Conservation (phyloP, 1,140 invertebrate genomes). For the Paralvinella palmiformis region DNA sequence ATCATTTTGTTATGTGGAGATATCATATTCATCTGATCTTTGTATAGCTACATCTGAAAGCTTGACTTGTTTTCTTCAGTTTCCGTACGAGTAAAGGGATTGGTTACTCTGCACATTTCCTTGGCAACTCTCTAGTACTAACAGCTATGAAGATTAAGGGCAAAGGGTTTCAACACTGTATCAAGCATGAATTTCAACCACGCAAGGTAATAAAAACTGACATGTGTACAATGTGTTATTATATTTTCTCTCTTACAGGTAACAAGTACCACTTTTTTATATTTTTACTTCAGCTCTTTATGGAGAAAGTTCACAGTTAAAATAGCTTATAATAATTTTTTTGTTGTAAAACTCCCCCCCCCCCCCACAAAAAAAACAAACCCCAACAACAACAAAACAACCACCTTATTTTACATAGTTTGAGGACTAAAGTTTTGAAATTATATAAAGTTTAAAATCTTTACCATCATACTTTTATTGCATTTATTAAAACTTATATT, state of each 20-base stretch:
- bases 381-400: too few relatives aligned
- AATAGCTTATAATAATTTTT: too few relatives aligned
- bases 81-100: conserved; percentile 98
- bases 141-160: conserved; percentile 99
- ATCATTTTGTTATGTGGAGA: background rate
- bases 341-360: too few relatives aligned
- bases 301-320: too few relatives aligned
- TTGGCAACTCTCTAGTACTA: conserved; percentile 95
- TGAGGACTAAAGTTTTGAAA: too few relatives aligned
- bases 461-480: too few relatives aligned
- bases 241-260: background rate
- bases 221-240: background rate
- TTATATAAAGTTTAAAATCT: too few relatives aligned
- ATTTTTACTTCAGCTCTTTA: too few relatives aligned
- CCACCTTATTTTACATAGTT: too few relatives aligned
- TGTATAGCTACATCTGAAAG: background rate
- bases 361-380: background rate
- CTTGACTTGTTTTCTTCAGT: conserved; percentile 57
- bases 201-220: conserved; percentile 65
- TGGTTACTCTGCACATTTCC: conserved; percentile 99
- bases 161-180: conserved; percentile 98
- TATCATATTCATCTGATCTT: background rate
- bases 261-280: too few relatives aligned
- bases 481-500: too few relatives aligned
- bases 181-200: conserved; percentile 98